A percentile compares a stretch with the other conserved stretches of the same genome.
Evolutionary conservation across 1,140 invertebrate species (phyloP).

Genomic region (Temnothorax longispinosus): DNA sequence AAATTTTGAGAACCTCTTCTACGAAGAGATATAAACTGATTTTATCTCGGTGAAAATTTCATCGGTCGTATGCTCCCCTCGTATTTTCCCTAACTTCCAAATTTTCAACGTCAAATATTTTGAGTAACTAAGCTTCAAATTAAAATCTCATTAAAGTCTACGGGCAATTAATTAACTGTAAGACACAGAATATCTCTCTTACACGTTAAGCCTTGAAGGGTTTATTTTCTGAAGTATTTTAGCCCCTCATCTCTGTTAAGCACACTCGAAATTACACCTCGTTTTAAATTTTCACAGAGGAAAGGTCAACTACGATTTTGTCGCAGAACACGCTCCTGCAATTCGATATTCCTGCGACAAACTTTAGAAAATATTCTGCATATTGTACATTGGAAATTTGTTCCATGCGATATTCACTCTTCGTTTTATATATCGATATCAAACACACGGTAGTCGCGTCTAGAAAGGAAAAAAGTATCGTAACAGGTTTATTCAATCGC

Average conservation of each 20-base stretch:
- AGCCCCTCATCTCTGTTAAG: background rate
- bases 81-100: background rate
- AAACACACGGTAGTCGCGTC: background rate
- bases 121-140: background rate
- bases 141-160: background rate
- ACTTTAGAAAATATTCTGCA: slow-evolving; percentile 9
- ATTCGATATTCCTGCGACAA: background rate
- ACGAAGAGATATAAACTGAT: slow-evolving; percentile 1
- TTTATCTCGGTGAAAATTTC: slow-evolving; percentile 16
- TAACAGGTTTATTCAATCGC: slow-evolving; percentile 25
- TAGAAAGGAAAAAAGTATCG: background rate
- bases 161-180: background rate
- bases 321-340: background rate
- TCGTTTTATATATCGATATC: slow-evolving; percentile 19
- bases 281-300: background rate
- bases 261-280: background rate
- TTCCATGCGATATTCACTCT: background rate
- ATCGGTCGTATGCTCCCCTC: background rate
- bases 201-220: background rate
- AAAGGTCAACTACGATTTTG: slow-evolving; percentile 27
- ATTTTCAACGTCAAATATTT: slow-evolving; percentile 24
- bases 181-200: background rate
- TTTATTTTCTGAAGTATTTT: slow-evolving; percentile 6
- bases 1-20: background rate
- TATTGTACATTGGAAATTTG: background rate